A percentile compares a stretch with the other conserved stretches of the same genome.
These are phyloP conservation scores for Macrophya alboannulata DNA, from an alignment of 2,888 invertebrate species.

Conservation along the genomic window DNA sequence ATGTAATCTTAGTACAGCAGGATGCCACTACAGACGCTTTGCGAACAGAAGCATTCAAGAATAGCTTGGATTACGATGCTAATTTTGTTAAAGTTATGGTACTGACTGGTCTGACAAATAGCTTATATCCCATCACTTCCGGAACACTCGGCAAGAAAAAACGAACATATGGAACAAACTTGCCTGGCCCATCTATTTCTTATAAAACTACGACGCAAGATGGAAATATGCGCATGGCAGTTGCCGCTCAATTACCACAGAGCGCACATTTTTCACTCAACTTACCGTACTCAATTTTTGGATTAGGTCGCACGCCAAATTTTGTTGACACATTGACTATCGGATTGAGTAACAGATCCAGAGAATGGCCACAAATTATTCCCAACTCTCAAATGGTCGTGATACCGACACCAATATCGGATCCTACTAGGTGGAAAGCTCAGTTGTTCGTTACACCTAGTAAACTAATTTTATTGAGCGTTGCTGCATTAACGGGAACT, in stretches of 20 bases:
- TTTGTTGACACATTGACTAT: slow-evolving; percentile 96
- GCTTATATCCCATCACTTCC: slow-evolving; percentile 86
- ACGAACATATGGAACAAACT: slow-evolving; percentile 93
- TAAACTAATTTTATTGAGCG: slow-evolving; percentile 95
- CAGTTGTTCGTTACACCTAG: slow-evolving; percentile 97
- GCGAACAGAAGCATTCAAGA: slow-evolving; percentile 90
- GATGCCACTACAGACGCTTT: slow-evolving; percentile 78
- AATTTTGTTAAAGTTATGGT: slow-evolving; percentile 98
- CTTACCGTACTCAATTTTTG: slow-evolving; percentile 97
- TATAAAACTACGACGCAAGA: slow-evolving; percentile 95
- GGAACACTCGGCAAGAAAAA: slow-evolving; percentile 89
- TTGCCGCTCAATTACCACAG: slow-evolving; percentile 94
- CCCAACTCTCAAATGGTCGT: slow-evolving; percentile 99
- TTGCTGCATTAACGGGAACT: slow-evolving; percentile 92
- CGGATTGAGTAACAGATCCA: slow-evolving; percentile 84
- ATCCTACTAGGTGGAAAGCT: slow-evolving; percentile 92
- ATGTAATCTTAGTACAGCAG: slow-evolving; percentile 90
- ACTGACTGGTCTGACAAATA: slow-evolving; percentile 90
- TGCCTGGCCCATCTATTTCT: slow-evolving; percentile 94
- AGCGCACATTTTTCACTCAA: slow-evolving; percentile 96
- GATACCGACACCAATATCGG: slow-evolving; percentile 91
- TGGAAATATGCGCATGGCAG: slow-evolving; percentile 89
- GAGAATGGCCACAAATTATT: slow-evolving; percentile 95
- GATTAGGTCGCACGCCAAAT: slow-evolving; percentile 98
- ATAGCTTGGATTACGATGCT: slow-evolving; percentile 95